A percentile compares a stretch with the other conserved stretches of the same genome.
phyloP scores from a whole-genome alignment of 1,140 invertebrate genomes.

The Danaus plexippus region DNA sequence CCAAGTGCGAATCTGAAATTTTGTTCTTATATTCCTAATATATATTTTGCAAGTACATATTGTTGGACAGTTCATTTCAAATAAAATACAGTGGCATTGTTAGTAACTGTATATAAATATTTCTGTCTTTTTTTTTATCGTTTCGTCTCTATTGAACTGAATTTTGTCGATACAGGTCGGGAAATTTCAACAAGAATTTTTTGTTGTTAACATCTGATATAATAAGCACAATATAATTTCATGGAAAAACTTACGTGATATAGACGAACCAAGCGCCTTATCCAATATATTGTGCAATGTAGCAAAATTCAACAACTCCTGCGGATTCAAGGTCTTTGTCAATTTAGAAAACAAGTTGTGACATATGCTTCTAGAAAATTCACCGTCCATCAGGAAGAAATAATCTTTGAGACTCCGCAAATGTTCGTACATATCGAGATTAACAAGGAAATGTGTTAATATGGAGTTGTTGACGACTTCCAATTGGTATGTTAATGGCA shows the following conservation, averaged over 20 bases:
- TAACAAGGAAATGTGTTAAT: conserved; percentile 78
- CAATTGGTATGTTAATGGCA: conserved; percentile 78
- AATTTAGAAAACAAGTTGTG: conserved; percentile 77
- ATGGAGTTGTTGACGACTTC: conserved; percentile 80
- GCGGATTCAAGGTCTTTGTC: conserved; percentile 74
- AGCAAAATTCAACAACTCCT: conserved; percentile 78
- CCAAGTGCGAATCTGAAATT: too few relatives aligned
- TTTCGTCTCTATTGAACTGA: too few relatives aligned
- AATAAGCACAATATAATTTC: too few relatives aligned
- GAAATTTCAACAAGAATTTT: too few relatives aligned
- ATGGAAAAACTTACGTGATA: conserved; percentile 50
- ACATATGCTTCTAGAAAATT: conserved; percentile 80
- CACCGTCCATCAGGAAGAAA: conserved; percentile 83
- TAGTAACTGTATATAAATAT: neutral
- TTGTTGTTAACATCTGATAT: too few relatives aligned
- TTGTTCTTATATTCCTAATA: conserved; percentile 2
- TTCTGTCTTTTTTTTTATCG: too few relatives aligned
- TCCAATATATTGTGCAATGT: conserved; percentile 78
- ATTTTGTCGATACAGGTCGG: too few relatives aligned
- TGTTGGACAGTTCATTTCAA: too few relatives aligned
- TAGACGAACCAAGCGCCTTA: conserved; percentile 73
- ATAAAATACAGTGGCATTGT: too few relatives aligned
- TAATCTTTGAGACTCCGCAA: conserved; percentile 80
- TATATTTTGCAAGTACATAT: neutral
- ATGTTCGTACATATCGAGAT: conserved; percentile 78